phyloP scores from a whole-genome alignment of 2,888 invertebrate species.

The Archips crataeganus region DNA sequence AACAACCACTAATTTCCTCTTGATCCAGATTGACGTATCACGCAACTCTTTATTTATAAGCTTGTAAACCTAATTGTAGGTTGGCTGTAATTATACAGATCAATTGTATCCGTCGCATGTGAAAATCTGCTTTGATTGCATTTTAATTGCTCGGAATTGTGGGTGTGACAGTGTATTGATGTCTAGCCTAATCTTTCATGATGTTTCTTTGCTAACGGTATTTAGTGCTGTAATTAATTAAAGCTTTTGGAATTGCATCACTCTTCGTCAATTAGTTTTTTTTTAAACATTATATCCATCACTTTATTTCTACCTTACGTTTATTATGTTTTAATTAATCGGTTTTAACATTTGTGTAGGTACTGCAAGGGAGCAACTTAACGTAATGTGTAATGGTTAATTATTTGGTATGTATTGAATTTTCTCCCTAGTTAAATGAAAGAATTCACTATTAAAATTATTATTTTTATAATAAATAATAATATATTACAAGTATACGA shows the following conservation, averaged over 20 bases:
- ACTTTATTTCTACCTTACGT: neutral
- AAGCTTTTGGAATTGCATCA: neutral
- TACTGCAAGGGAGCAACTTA: too few relatives aligned
- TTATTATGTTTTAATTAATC: too few relatives aligned
- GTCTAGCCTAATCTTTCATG: constrained; percentile 9
- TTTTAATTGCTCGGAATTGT: constrained; percentile 69
- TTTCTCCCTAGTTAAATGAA: too few relatives aligned
- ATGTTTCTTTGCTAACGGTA: constrained; percentile 1
- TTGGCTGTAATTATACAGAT: constrained; percentile 70
- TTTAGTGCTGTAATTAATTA: neutral
- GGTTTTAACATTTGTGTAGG: too few relatives aligned
- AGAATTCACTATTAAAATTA: too few relatives aligned
- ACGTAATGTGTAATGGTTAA: too few relatives aligned
- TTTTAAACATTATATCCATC: neutral
- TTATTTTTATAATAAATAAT: too few relatives aligned
- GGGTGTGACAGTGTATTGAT: constrained; percentile 19
- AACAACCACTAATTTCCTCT: constrained; percentile 23
- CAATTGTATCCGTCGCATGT: constrained; percentile 61
- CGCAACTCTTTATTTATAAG: constrained; percentile 42
- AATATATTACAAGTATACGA: too few relatives aligned
- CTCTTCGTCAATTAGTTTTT: neutral
- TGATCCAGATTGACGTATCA: constrained; percentile 43
- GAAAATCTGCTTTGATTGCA: constrained; percentile 71
- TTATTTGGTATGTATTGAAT: too few relatives aligned
- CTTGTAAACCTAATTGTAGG: constrained; percentile 52